Percentiles rank a stretch among this genome's conserved stretches.
These are phyloP conservation scores for Amazona finschi DNA, from an alignment of 2,797 vertebrate genomes.

Conservation along the genomic window DNA sequence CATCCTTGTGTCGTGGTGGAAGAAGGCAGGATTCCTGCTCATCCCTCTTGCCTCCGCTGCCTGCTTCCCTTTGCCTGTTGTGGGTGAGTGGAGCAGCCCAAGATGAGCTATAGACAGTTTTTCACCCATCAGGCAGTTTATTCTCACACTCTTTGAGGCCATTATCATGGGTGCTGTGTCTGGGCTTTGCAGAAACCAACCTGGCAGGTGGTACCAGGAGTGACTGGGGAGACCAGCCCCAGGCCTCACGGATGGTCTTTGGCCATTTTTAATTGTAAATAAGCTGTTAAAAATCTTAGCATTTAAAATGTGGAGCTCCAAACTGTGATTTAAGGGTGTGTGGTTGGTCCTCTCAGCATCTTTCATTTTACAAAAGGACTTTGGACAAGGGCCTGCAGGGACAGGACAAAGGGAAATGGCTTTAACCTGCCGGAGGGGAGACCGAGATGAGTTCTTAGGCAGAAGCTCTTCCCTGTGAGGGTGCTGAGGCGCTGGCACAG, in stretches of 20 bases:
- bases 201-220: background rate
- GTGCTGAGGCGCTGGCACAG: too few species aligned
- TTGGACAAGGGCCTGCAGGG: background rate
- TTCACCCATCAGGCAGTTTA: background rate
- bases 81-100: rapidly evolving
- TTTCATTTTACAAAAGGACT: background rate
- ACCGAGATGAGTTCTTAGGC: background rate
- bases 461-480: background rate
- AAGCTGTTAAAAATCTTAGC: background rate
- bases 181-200: background rate
- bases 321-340: rapidly evolving
- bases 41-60: rapidly evolving
- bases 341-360: background rate
- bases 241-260: background rate
- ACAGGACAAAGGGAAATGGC: background rate
- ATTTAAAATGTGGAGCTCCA: background rate
- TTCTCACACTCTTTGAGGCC: background rate
- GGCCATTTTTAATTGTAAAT: background rate
- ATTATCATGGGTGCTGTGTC: rapidly evolving
- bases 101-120: background rate
- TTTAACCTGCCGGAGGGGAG: background rate
- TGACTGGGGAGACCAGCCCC: background rate
- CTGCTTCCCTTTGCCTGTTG: background rate
- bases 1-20: rapidly evolving
- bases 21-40: background rate